These are phyloP conservation scores for Strongylocentrotus purpuratus DNA, from an alignment of 35 echinoderm and acorn worm genomes.

Conservation along the genomic window DNA sequence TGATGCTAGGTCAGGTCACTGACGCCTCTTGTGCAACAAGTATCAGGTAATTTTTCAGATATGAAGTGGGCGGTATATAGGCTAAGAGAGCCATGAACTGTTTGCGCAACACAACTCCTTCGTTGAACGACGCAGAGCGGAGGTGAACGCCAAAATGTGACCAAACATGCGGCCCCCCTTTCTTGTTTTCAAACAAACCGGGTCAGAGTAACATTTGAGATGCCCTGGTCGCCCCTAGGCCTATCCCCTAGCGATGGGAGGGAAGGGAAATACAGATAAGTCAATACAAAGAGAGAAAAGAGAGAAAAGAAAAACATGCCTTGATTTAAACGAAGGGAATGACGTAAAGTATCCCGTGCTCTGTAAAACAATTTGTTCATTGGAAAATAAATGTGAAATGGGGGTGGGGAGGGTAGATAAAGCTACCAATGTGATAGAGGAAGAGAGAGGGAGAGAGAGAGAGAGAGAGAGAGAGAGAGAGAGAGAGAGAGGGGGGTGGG, in stretches of 20 bases:
- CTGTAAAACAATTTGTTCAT: background rate
- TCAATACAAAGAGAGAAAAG: background rate
- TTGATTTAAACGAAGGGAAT: background rate
- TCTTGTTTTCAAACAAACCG: conserved; percentile 25
- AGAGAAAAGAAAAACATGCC: background rate
- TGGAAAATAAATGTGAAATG: too few species aligned
- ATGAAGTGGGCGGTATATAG: background rate
- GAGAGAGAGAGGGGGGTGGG: too few species aligned
- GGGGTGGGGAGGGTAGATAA: too few species aligned
- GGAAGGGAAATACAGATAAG: background rate
- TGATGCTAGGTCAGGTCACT: too few species aligned
- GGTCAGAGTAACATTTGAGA: conserved; percentile 23
- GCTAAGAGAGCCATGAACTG: background rate
- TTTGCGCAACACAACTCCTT: background rate
- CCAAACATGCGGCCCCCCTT: background rate
- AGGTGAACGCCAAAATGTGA: conserved; percentile 15
- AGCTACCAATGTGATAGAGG: too few species aligned
- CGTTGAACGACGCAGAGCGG: background rate
- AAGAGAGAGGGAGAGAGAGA: too few species aligned
- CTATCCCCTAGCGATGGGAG: background rate
- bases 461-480: too few species aligned
- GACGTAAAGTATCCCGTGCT: background rate
- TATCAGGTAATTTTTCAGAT: background rate
- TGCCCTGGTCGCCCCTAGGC: background rate
- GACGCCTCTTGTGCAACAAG: too few species aligned